Evolutionary conservation across 2,113 vertebrate species (phyloP).

Genomic region (Syngnathus scovelli): DNA sequence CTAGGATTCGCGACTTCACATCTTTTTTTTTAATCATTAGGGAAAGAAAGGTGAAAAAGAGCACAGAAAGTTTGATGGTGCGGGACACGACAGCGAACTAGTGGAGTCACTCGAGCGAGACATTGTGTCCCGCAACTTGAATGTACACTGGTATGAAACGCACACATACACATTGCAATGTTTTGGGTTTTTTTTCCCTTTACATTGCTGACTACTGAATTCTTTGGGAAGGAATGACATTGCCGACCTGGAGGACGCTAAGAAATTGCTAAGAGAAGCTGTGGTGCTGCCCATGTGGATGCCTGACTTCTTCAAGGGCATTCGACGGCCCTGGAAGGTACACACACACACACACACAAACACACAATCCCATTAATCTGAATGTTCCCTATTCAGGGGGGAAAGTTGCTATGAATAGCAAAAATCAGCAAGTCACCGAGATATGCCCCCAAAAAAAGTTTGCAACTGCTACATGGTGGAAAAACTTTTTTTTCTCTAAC

Average conservation of each 20-base stretch:
- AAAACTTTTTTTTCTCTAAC: too few species aligned
- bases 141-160: slow-evolving; percentile 82
- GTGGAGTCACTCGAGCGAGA: slow-evolving; percentile 91
- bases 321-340: slow-evolving; percentile 97
- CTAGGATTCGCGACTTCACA: not conserved
- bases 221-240: slow-evolving; percentile 84
- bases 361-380: not conserved
- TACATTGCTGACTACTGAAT: slow-evolving; percentile 5
- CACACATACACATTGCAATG: not conserved
- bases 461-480: too few species aligned
- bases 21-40: slow-evolving; percentile 44
- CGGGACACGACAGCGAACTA: slow-evolving; percentile 86
- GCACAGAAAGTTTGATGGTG: slow-evolving; percentile 85
- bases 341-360: not conserved
- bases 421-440: too few species aligned
- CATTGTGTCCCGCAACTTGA: slow-evolving; percentile 95
- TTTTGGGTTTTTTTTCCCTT: not conserved
- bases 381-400: too few species aligned
- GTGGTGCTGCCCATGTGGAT: slow-evolving; percentile 99
- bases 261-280: slow-evolving; percentile 86
- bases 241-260: slow-evolving; percentile 94
- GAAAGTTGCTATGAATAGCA: not conserved
- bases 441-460: too few species aligned
- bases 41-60: slow-evolving; percentile 88
- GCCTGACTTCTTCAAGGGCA: slow-evolving; percentile 98